Evolutionary conservation across 2,888 invertebrate species (phyloP).

Genomic region (Crematogaster levior): DNA sequence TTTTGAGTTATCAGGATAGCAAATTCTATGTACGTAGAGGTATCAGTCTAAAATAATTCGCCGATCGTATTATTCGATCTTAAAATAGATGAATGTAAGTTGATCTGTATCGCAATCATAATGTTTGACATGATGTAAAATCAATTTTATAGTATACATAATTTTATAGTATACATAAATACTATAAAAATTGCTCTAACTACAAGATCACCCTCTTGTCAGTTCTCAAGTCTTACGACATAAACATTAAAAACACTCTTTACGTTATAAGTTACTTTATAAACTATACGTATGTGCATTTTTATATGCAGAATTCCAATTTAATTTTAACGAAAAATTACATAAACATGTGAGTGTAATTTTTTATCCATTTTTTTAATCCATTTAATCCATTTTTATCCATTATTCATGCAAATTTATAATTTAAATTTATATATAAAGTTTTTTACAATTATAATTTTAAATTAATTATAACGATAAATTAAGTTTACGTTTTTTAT

Average conservation of each 20-base stretch:
- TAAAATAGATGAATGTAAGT: too few relatives aligned
- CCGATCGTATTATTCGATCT: too few relatives aligned
- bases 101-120: not conserved
- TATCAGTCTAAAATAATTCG: too few relatives aligned
- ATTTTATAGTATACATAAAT: not conserved
- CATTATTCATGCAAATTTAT: not conserved
- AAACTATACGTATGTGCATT: too few relatives aligned
- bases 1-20: too few relatives aligned
- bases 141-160: too few relatives aligned
- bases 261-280: too few relatives aligned
- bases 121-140: not conserved
- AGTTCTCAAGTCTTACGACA: not conserved
- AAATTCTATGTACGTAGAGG: too few relatives aligned
- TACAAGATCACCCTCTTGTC: not conserved
- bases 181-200: not conserved
- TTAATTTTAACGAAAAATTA: not conserved
- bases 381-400: too few relatives aligned
- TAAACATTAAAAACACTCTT: too few relatives aligned
- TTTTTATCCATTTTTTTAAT: too few relatives aligned
- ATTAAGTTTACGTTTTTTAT: not conserved
- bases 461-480: not conserved
- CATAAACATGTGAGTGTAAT: not conserved
- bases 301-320: not conserved
- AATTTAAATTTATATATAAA: slow-evolving; percentile 17
- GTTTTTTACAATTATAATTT: not conserved